Evolutionary conservation across 1,140 invertebrate species (phyloP).

Genomic region (Diploscapter pachys): DNA sequence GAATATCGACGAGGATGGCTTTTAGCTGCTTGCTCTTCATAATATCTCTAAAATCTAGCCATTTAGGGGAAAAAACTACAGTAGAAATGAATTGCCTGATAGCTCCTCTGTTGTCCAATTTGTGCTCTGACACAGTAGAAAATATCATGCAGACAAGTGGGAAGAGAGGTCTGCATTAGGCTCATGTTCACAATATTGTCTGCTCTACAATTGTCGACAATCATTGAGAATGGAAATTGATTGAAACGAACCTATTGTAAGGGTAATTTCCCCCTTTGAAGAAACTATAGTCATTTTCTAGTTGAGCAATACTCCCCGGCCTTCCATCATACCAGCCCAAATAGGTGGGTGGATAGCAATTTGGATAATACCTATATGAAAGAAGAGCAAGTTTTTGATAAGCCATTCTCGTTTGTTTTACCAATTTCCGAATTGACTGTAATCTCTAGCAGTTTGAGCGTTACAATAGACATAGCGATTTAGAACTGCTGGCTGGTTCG

Average conservation of each 20-base stretch:
- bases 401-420: not conserved
- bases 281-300: conserved; percentile 38
- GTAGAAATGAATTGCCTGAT: not conserved
- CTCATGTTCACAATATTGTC: conserved; percentile 39
- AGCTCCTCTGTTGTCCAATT: conserved; percentile 3
- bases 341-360: conserved; percentile 34
- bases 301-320: conserved; percentile 25
- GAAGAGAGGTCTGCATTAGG: conserved; percentile 34
- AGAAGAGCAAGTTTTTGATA: not conserved
- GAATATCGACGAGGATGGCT: too few relatives aligned
- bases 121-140: conserved; percentile 35
- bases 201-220: conserved; percentile 20
- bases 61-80: too few relatives aligned
- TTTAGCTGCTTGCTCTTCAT: too few relatives aligned
- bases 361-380: conserved; percentile 23
- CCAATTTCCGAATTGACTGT: conserved; percentile 39
- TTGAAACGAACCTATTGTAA: conserved; percentile 20
- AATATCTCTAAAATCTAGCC: too few relatives aligned
- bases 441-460: conserved; percentile 33
- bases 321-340: conserved; percentile 34
- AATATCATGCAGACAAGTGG: conserved; percentile 37
- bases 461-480: conserved; percentile 34
- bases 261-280: conserved; percentile 27
- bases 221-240: not conserved
- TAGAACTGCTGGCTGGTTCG: conserved; percentile 32